Conservation (phyloP, 1,140 invertebrate species). For the Drosophila ficusphila region DNA sequence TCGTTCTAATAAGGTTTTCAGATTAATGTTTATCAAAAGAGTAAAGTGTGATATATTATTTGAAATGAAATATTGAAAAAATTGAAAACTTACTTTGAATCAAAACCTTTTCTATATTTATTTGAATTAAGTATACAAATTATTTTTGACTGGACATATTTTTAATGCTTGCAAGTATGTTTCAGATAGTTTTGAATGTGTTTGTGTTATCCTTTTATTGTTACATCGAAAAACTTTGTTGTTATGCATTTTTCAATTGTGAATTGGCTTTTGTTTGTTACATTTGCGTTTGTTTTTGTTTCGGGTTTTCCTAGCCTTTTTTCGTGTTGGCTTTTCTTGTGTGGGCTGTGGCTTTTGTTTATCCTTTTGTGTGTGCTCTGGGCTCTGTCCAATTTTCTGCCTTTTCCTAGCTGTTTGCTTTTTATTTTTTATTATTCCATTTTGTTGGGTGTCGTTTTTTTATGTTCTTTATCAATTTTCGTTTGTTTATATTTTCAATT, state of each 20-base stretch:
- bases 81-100: too few relatives aligned
- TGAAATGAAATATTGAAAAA: neutral
- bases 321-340: constrained; percentile 47
- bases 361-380: constrained; percentile 51
- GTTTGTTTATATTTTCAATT: constrained; percentile 83
- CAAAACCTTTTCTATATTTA: too few relatives aligned
- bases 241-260: constrained; percentile 62
- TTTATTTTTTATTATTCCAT: constrained; percentile 33
- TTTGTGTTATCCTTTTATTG: constrained; percentile 28
- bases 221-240: constrained; percentile 55
- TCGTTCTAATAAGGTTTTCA: too few relatives aligned
- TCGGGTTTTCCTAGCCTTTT: constrained; percentile 25
- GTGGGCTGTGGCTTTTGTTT: constrained; percentile 49
- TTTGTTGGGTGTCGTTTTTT: constrained; percentile 22
- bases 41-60: too few relatives aligned
- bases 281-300: constrained; percentile 25
- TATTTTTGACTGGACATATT: constrained; percentile 9
- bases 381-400: constrained; percentile 52
- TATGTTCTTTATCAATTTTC: constrained; percentile 69
- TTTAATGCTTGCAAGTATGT: constrained; percentile 36
- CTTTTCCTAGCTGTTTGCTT: constrained; percentile 54
- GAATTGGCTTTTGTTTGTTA: constrained; percentile 52
- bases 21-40: too few relatives aligned
- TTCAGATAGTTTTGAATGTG: constrained; percentile 5
- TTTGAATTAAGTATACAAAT: neutral